These are phyloP conservation scores for Smittia sp. DNA, from an alignment of 2,888 invertebrate genomes.

Conservation along the genomic window DNA sequence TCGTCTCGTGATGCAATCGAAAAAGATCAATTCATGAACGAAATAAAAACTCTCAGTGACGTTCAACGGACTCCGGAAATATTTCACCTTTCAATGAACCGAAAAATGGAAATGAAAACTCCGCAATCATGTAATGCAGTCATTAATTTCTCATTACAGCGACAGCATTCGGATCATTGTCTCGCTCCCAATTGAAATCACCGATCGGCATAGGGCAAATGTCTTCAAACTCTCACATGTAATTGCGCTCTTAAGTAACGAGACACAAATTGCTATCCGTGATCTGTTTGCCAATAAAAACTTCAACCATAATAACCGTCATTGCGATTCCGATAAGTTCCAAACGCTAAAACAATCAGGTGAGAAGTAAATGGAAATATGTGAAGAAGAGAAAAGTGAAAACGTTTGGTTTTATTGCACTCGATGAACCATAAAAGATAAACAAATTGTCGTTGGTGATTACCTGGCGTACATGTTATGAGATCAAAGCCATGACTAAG, in stretches of 20 bases:
- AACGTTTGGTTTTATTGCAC: constrained; percentile 29
- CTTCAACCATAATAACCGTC: constrained; percentile 25
- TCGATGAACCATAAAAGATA: constrained; percentile 22
- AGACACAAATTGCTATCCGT: constrained; percentile 7
- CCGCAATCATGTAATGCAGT: constrained; percentile 2
- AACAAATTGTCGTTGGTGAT: too few species aligned
- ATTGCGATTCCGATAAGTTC: constrained; percentile 17
- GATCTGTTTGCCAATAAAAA: constrained; percentile 33
- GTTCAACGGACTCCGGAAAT: not conserved
- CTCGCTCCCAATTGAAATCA: not conserved
- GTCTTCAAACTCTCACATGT: not conserved
- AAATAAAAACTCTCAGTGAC: not conserved
- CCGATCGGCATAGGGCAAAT: not conserved
- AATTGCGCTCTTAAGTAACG: not conserved
- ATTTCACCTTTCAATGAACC: constrained; percentile 23
- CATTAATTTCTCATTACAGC: not conserved
- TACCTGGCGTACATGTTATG: too few species aligned
- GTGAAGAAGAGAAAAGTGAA: constrained; percentile 28
- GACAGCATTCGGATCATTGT: constrained; percentile 20
- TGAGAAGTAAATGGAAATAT: not conserved
- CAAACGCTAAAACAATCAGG: not conserved
- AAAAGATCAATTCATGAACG: constrained; percentile 8
- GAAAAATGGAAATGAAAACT: not conserved
- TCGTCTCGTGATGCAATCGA: constrained; percentile 24
- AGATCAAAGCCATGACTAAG: too few species aligned